These are phyloP conservation scores for Scomber colias DNA, from an alignment of 2,113 vertebrate genomes.

Conservation along the genomic window DNA sequence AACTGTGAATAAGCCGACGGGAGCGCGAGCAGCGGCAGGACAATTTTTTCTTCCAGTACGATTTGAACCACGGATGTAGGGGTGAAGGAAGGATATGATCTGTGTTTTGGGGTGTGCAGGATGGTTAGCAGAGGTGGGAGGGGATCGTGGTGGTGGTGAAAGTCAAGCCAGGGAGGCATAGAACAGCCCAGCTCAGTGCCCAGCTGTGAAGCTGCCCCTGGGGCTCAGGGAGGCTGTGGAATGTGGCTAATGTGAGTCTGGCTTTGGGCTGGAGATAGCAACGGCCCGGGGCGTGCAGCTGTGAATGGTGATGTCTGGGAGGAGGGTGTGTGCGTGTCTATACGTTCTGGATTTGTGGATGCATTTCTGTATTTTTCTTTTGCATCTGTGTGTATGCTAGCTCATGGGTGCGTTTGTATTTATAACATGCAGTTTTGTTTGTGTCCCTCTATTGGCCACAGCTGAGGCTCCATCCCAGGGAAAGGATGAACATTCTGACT, in stretches of 20 bases:
- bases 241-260: conserved; percentile 74
- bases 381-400: neutral
- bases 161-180: conserved; percentile 37
- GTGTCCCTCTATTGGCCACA: conserved; percentile 32
- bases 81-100: conserved; percentile 32
- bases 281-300: conserved; percentile 69
- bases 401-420: conserved; percentile 34
- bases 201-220: conserved; percentile 72
- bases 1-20: conserved; percentile 34
- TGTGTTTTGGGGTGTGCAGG: conserved; percentile 24
- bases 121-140: conserved; percentile 10
- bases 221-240: conserved; percentile 71
- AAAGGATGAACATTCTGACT: conserved; percentile 60
- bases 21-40: neutral
- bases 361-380: conserved; percentile 2
- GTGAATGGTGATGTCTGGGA: conserved; percentile 62
- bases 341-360: conserved; percentile 21
- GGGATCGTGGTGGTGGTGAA: conserved; percentile 21
- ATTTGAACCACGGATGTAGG: neutral
- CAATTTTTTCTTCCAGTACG: conserved; percentile 19
- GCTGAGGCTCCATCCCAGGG: conserved; percentile 62
- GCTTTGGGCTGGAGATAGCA: conserved; percentile 63
- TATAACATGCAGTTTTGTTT: conserved; percentile 22
- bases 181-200: conserved; percentile 59
- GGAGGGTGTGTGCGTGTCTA: conserved; percentile 22